phyloP scores from a whole-genome alignment of 2,888 invertebrate species.

The Limnephilus marmoratus region DNA sequence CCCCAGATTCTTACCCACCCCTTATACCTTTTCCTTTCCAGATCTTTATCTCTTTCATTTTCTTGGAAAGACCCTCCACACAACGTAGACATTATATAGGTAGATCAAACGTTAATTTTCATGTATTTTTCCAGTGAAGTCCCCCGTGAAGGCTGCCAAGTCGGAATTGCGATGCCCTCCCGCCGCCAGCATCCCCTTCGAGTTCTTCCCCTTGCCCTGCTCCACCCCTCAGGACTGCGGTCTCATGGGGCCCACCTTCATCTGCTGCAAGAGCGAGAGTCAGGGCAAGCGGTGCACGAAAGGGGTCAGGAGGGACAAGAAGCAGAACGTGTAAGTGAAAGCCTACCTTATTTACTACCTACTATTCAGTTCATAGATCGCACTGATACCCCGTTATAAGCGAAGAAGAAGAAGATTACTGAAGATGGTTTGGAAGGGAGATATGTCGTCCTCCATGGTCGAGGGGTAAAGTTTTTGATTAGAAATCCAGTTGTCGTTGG shows the following conservation, averaged over 20 bases:
- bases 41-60: too few relatives aligned
- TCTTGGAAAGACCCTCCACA: too few relatives aligned
- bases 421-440: too few relatives aligned
- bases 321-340: not conserved
- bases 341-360: too few relatives aligned
- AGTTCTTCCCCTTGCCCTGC: constrained; percentile 79
- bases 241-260: constrained; percentile 76
- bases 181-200: constrained; percentile 67
- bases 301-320: constrained; percentile 69
- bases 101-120: not conserved
- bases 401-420: too few relatives aligned
- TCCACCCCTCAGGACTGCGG: constrained; percentile 78
- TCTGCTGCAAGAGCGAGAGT: constrained; percentile 74
- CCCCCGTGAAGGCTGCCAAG: constrained; percentile 32
- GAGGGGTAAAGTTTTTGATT: too few relatives aligned
- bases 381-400: not conserved
- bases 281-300: constrained; percentile 75
- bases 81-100: too few relatives aligned
- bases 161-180: constrained; percentile 67
- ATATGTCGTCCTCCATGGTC: too few relatives aligned
- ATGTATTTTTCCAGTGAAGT: constrained; percentile 9
- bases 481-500: too few relatives aligned
- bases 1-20: too few relatives aligned
- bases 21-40: too few relatives aligned
- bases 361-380: not conserved